phyloP scores from a whole-genome alignment of 2,888 invertebrate genomes.

The Hipparchia sbordonii region DNA sequence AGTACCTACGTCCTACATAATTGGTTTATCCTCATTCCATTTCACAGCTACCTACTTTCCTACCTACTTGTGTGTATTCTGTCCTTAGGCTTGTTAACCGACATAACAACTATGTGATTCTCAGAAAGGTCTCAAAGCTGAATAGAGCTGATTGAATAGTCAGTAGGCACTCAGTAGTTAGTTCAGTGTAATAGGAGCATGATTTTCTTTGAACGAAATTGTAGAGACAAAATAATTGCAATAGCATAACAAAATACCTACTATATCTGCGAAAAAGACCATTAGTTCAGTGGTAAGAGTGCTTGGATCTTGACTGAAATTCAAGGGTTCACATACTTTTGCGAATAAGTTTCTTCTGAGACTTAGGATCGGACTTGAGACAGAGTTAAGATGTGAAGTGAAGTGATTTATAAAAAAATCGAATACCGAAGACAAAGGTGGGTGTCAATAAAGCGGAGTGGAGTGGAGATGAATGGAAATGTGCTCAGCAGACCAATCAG shows the following conservation, averaged over 20 bases:
- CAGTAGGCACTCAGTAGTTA: too few relatives aligned
- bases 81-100: too few relatives aligned
- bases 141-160: constrained; percentile 9
- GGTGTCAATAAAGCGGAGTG: too few relatives aligned
- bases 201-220: constrained; percentile 13
- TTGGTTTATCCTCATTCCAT: background rate
- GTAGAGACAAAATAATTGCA: background rate
- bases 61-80: background rate
- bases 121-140: constrained; percentile 10
- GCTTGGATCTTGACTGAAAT: background rate
- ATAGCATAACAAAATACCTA: too few relatives aligned
- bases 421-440: too few relatives aligned
- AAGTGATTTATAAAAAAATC: too few relatives aligned
- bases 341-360: too few relatives aligned
- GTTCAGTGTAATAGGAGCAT: background rate
- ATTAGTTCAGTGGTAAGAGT: background rate
- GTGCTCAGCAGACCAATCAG: too few relatives aligned
- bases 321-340: background rate
- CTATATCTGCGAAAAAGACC: background rate
- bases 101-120: background rate
- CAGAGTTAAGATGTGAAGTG: too few relatives aligned
- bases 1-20: too few relatives aligned
- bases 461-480: too few relatives aligned
- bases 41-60: background rate
- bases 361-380: too few relatives aligned